Base-by-base conservation (phyloP, 2,113 vertebrate genomes). In the Asarcornis scutulata region DNA sequence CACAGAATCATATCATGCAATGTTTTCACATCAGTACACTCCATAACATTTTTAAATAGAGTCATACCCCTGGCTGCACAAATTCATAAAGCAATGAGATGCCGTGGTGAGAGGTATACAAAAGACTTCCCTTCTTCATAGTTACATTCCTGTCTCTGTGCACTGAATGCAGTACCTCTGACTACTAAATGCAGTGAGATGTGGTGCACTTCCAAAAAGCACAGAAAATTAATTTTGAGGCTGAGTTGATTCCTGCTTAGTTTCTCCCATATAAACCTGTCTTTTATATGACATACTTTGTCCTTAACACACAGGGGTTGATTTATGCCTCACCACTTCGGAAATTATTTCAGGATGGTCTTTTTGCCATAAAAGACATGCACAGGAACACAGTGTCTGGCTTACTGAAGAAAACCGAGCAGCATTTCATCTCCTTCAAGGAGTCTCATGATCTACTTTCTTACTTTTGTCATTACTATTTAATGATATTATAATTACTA, bases 401-500 rank as follows among this genome's bases (percentile, higher is more conserved):
- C 69, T 38, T 66, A 69, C 67, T 4, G 22, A 84, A 79, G 56
- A 82, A 82, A 78, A 88, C 26, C 1, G 6, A 82, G 22, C 44
- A 82, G 79, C 53, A 80, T 59, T 93, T 87, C 0, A 42, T 78
- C 77, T 88, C 27, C 86, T 95, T 96, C 23, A 59, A 94, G 29
- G 26, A 85, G 74, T 66, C 69, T 91, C 58, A 62, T 67, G 69
- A 95, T 89, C 88, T 71, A 82, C 77, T 92, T 95, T 48, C 46
- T 67, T 81, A 88, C 64, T 93, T 83, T 79, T 83, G n/a, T 77
- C 63, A 85, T 94, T 93, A 91, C 73, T 88, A 66, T 86, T 93
- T 96, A 96, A 96, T 94, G 66, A 59, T 36, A 76, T 79, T 89
- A 87, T 96, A 95, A 96, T 96, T 96, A 84, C 88, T 69, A 27